A percentile compares a stretch with the other conserved stretches of the same genome.
Conservation (phyloP, 2,797 vertebrate species). For the Aviceda cuculoides region DNA sequence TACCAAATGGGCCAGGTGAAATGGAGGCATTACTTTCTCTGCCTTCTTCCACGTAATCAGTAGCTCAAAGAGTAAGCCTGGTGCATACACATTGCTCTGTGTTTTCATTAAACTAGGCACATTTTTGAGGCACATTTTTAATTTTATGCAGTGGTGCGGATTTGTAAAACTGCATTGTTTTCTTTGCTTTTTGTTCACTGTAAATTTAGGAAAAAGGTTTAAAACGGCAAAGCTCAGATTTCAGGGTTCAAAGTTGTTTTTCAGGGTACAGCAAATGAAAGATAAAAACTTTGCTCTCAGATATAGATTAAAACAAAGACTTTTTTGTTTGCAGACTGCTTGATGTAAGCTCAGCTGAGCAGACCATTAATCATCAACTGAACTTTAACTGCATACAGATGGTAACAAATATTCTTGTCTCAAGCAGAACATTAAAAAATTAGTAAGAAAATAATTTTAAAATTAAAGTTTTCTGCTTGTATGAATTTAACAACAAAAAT, state of each 20-base stretch:
- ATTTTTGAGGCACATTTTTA: neutral
- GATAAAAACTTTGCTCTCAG: neutral
- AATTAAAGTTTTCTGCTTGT: neutral
- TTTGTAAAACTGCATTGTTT: neutral
- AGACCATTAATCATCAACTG: conserved; percentile 17
- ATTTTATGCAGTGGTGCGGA: neutral
- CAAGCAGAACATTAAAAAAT: neutral
- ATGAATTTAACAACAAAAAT: neutral
- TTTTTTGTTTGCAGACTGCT: neutral
- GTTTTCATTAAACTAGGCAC: neutral
- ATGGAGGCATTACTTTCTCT: neutral
- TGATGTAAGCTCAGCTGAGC: neutral
- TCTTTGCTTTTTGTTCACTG: neutral
- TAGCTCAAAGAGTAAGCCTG: neutral
- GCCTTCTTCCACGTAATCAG: neutral
- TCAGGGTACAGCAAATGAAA: neutral
- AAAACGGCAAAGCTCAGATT: neutral
- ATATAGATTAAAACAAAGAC: neutral
- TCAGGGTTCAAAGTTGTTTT: neutral
- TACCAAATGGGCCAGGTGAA: neutral
- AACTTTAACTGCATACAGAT: neutral
- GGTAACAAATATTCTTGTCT: neutral
- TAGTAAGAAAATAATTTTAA: neutral
- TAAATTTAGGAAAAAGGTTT: neutral
- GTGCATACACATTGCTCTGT: neutral